Conservation (phyloP, 1,140 invertebrate genomes). For the Anthonomus grandis region DNA sequence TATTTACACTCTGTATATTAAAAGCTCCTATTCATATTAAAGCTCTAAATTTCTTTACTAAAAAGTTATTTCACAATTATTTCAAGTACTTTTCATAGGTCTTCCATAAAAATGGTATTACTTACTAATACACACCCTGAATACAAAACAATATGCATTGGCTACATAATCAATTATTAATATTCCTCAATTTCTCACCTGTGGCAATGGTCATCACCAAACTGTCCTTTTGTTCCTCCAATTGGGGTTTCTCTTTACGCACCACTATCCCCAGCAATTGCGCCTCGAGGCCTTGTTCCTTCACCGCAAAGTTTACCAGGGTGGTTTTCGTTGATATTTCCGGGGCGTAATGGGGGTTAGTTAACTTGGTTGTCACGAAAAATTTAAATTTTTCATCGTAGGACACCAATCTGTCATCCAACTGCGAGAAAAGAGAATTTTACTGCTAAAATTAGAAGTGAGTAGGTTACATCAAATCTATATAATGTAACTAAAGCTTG, state of each 20-base stretch:
- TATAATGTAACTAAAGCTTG: too few relatives aligned
- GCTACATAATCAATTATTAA: background rate
- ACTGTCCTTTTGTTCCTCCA: conserved; percentile 82
- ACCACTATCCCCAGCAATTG: conserved; percentile 84
- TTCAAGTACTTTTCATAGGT: too few relatives aligned
- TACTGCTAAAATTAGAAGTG: too few relatives aligned
- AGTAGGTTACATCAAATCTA: too few relatives aligned
- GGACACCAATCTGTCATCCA: conserved; percentile 84
- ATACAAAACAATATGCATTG: background rate
- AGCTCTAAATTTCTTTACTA: too few relatives aligned
- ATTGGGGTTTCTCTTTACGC: conserved; percentile 69
- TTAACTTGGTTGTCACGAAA: conserved; percentile 86
- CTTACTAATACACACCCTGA: too few relatives aligned
- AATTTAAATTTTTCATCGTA: conserved; percentile 76
- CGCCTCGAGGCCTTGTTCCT: conserved; percentile 82
- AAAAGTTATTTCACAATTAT: too few relatives aligned
- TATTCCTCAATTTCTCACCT: conserved; percentile 43
- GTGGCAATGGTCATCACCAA: conserved; percentile 66
- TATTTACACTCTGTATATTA: too few relatives aligned
- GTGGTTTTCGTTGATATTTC: conserved; percentile 89
- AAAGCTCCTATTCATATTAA: too few relatives aligned
- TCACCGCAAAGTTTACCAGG: conserved; percentile 90
- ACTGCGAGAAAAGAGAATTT: too few relatives aligned
- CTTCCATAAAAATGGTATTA: too few relatives aligned
- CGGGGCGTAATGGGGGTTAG: conserved; percentile 88